Base-by-base conservation (phyloP, 2,797 vertebrate species). In the Lutra lutra region DNA sequence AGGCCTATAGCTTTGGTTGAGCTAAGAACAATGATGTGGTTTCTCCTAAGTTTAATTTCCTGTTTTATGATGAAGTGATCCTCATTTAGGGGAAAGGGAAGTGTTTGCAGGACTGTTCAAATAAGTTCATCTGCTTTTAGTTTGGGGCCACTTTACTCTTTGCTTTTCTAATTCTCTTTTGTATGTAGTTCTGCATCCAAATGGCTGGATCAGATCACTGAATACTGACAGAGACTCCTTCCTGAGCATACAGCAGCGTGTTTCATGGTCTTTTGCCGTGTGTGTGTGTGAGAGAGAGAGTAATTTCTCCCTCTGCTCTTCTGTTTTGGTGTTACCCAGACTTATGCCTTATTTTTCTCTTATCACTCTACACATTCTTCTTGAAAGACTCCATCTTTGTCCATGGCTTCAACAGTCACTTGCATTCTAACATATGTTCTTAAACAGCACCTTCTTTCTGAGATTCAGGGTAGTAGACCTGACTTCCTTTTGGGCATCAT, bases 101-200 rank as follows among this genome's bases (percentile, higher is more conserved):
- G 18, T 75, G 25, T 86, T 87, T 79, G 14, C 27, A 64, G 25
- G 35, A 14, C 5, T 78, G 3, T 38, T 88, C 18, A 66, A 27
- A 77, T 60, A 35, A 35, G 48, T 60, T 93, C 70, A 86, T 94
- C 84, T 96, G 72, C 64, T 95, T 96, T 73, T 79, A 60, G 56
- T 92, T 96, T 94, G 43, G 7, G 23, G 35, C 48, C 27, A 20
- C 32, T 58, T 80, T 56, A 8, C n/a, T 80, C 66, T 84, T 66
- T n/a, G 25, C 43, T 68, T 89, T 90, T 95, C 62, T 48, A 38
- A 78, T 92, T 97, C 62, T 89, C 83, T 32, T 86, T 80, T 58
- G 54, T 80, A 68, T 83, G 38, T 12, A 29, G 15, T 23, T 90
- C 77, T 66, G 2, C 29, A 54, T 64, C 21, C 60, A 89, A 85